These are phyloP conservation scores for Schlechtendalia chinensis DNA, from an alignment of 1,140 invertebrate species.

Conservation along the genomic window DNA sequence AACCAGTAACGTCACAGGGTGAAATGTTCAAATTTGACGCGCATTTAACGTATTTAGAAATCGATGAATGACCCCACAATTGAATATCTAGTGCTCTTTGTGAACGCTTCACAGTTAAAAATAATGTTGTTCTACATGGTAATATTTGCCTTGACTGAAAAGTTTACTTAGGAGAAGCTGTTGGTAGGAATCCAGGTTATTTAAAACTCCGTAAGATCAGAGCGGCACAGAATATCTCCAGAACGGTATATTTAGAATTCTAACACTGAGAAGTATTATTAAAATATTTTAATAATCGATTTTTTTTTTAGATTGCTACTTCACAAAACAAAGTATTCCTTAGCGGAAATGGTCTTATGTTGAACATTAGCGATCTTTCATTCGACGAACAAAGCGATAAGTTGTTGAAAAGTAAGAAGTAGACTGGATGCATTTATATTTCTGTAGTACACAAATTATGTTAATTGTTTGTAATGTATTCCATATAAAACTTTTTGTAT, in stretches of 20 bases:
- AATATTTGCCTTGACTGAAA: slow-evolving; percentile 65
- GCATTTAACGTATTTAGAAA: too few species aligned
- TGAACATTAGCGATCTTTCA: slow-evolving; percentile 91
- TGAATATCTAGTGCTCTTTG: too few species aligned
- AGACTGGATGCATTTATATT: slow-evolving; percentile 33
- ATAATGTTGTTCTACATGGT: slow-evolving; percentile 29
- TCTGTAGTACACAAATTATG: slow-evolving; percentile 29
- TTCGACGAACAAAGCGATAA: slow-evolving; percentile 87
- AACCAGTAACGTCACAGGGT: too few species aligned
- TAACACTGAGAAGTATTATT: slow-evolving; percentile 55
- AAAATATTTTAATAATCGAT: neutral
- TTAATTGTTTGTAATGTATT: slow-evolving; percentile 58
- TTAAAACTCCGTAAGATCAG: slow-evolving; percentile 95
- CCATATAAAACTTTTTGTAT: slow-evolving; percentile 22
- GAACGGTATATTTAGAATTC: slow-evolving; percentile 71
- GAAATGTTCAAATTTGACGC: too few species aligned
- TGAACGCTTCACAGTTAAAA: too few species aligned
- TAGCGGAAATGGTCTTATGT: slow-evolving; percentile 88
- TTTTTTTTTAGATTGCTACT: slow-evolving; percentile 74
- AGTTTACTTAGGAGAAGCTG: slow-evolving; percentile 88
- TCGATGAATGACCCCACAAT: too few species aligned
- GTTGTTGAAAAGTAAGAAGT: slow-evolving; percentile 59
- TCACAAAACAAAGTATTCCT: slow-evolving; percentile 95
- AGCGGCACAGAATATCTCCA: slow-evolving; percentile 93
- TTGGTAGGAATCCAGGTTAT: slow-evolving; percentile 93